Percentiles rank a stretch among this genome's conserved stretches.
Conservation (phyloP, 2,797 vertebrate species). For the Hephaestus fuliginosus region DNA sequence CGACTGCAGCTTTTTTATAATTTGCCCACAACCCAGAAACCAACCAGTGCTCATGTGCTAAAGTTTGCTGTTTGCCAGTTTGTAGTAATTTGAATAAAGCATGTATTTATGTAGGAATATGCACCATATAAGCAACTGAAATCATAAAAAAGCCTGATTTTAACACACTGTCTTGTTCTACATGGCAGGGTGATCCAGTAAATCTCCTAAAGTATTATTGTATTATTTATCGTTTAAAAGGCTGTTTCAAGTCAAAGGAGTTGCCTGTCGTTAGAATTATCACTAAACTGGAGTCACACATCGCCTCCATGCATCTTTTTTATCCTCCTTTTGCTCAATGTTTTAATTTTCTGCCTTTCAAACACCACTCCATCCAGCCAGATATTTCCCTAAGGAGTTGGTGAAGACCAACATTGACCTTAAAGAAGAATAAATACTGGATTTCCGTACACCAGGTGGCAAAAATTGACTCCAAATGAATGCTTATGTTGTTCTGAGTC, state of each 20-base stretch:
- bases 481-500: neutral
- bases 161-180: neutral
- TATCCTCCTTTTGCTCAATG: too few species aligned
- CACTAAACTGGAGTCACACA: too few species aligned
- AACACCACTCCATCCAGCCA: too few species aligned
- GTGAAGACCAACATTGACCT: neutral
- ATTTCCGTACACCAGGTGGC: too few species aligned
- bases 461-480: neutral
- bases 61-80: neutral
- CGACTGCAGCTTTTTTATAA: constrained; percentile 3
- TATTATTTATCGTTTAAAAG: too few species aligned
- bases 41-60: too few species aligned
- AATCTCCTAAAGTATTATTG: neutral
- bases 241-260: neutral
- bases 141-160: neutral
- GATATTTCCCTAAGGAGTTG: too few species aligned
- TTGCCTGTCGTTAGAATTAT: neutral
- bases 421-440: neutral
- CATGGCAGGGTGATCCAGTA: too few species aligned
- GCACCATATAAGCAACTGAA: neutral
- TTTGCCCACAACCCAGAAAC: neutral
- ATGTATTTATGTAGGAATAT: neutral
- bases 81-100: neutral
- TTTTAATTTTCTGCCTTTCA: too few species aligned
- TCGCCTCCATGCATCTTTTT: too few species aligned